Percentiles rank a stretch among this genome's conserved stretches.
phyloP scores from a whole-genome alignment of 2,113 vertebrate species.

The Prinia subflava region DNA sequence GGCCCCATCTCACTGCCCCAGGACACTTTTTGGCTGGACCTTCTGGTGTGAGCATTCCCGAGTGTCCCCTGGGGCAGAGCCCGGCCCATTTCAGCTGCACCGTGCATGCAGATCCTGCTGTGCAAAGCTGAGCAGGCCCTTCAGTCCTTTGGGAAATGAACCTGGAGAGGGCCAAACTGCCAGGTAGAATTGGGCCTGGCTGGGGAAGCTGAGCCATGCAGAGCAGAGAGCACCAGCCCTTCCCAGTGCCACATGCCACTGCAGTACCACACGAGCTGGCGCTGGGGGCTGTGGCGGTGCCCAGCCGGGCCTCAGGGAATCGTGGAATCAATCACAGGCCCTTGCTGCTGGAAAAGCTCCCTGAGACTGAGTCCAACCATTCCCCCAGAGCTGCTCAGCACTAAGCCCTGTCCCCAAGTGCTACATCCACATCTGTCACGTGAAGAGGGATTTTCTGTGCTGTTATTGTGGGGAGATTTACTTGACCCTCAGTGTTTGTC shows the following conservation, averaged over 20 bases:
- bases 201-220: background rate
- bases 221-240: background rate
- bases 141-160: background rate
- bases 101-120: background rate
- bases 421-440: background rate
- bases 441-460: background rate
- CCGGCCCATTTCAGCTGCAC: accelerated
- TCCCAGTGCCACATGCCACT: background rate
- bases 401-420: background rate
- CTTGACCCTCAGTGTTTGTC: background rate
- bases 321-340: background rate
- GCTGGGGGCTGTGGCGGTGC: background rate
- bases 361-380: background rate
- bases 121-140: background rate
- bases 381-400: background rate
- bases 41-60: background rate
- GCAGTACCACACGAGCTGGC: accelerated
- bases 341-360: background rate
- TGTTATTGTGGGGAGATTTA: background rate
- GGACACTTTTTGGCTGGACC: background rate
- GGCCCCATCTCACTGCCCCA: background rate
- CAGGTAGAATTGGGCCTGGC: background rate
- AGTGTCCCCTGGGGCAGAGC: background rate
- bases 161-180: background rate
- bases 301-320: background rate